phyloP scores from a whole-genome alignment of 2,797 vertebrate genomes.

The Alcedo quadribrachys region DNA sequence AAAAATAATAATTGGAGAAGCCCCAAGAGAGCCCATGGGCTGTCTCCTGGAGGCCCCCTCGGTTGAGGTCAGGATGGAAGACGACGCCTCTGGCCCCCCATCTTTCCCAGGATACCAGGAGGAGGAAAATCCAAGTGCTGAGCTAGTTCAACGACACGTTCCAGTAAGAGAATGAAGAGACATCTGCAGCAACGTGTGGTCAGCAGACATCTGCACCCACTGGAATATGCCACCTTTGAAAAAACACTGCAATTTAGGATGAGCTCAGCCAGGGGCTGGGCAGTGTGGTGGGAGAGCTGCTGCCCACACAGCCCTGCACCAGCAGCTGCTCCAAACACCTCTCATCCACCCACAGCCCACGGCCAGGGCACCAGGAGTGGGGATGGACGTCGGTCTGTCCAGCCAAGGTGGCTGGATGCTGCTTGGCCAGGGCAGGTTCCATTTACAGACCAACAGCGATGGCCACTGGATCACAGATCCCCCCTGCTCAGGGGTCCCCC shows the following conservation, averaged over 20 bases:
- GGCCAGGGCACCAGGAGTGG: neutral
- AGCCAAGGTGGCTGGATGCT: neutral
- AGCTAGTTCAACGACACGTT: fast-evolving
- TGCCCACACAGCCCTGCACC: fast-evolving
- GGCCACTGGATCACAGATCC: neutral
- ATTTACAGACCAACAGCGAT: fast-evolving
- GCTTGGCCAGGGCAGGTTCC: too few relatives aligned
- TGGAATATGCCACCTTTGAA: neutral
- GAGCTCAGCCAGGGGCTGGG: fast-evolving
- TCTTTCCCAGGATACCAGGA: neutral
- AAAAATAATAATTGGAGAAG: neutral
- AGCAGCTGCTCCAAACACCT: fast-evolving
- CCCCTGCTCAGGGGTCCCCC: neutral
- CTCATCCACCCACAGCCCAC: neutral
- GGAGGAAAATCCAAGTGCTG: neutral
- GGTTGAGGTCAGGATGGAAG: neutral
- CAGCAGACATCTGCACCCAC: fast-evolving
- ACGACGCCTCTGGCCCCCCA: fast-evolving
- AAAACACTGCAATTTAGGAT: neutral
- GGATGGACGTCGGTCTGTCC: neutral
- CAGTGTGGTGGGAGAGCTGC: neutral
- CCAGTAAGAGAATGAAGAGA: neutral
- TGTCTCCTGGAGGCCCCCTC: fast-evolving
- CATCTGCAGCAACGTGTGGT: neutral
- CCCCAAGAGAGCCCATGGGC: fast-evolving